Base-by-base conservation (phyloP, 1,140 invertebrate species). In the Apolygus lucorum region DNA sequence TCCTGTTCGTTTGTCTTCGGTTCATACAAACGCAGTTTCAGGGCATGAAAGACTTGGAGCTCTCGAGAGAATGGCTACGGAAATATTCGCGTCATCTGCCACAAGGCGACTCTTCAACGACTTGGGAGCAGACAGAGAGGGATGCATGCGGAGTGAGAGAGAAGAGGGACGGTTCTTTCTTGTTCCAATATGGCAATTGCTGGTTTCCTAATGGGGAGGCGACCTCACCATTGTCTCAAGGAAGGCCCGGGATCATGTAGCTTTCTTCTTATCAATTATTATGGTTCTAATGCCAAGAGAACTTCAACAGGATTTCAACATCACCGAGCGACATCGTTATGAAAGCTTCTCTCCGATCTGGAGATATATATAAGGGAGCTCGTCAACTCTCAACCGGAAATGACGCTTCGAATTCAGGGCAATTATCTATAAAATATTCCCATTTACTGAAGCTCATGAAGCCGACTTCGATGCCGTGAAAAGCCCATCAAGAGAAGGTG, bases 201-300 rank as follows among this genome's bases (percentile, higher is more conserved):
- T 17, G 34, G 34, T 49, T 49, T 49, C 34, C 34, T 49, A 11
- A 49, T 11, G 8, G 8, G 34, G 34, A 17, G 17, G 34, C 34
- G 34, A 49, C 34, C 34, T 49, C 8, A 11, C 34, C 34, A 49
- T 49, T 49, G 34, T 49, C 34, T 49, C 8, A 8, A n/a, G 34
- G 17, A 17, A 49, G 34, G 8, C 34, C 8, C 8, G 8, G 34
- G 34, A 49, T 49, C 34, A 49, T 49, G 34, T 49, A 8, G 34
- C 34, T 49, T 49, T 49, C 34, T 49, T 49, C 34, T 49, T 49
- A 49, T 49, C 34, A 49, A 49, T 49, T 49, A 49, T 49, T 49
- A 49, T 49, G 34, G 34, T 49, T 49, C 34, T 49, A 49, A 49
- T 49, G 34, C 34, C 34, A 11, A 8, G 34, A 17, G 34, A n/a